Conservation (phyloP, 2,113 vertebrate species). For the Phrynocephalus versicolor region DNA sequence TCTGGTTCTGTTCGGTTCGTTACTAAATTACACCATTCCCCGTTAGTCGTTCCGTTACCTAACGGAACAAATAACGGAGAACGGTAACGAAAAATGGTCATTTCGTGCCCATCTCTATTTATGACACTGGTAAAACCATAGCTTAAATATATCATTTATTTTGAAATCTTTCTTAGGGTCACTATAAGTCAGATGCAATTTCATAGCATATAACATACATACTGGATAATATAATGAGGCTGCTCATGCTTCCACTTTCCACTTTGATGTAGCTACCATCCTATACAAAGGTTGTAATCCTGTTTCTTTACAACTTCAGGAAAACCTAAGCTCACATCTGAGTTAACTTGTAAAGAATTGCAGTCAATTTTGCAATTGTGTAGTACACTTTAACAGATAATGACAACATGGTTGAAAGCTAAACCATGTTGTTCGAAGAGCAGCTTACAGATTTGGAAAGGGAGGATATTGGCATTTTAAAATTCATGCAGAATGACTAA, state of each 20-base stretch:
- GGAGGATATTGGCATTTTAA: background rate
- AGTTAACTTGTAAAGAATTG: background rate
- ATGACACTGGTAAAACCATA: too few species aligned
- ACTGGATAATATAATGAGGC: rapidly evolving
- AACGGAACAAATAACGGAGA: too few species aligned
- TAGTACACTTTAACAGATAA: background rate
- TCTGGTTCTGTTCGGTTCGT: too few species aligned
- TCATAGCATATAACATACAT: background rate
- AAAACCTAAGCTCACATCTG: background rate
- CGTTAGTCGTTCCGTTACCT: too few species aligned
- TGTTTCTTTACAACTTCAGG: background rate
- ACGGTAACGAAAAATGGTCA: too few species aligned
- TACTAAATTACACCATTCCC: too few species aligned
- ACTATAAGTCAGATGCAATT: too few species aligned
- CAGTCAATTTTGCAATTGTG: background rate
- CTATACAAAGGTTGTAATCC: background rate
- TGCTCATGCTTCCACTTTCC: background rate
- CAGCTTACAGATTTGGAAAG: background rate
- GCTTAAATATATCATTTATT: too few species aligned
- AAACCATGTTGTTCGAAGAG: too few species aligned
- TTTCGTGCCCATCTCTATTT: too few species aligned
- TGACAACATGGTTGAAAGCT: background rate
- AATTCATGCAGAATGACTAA: background rate
- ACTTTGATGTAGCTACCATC: background rate
- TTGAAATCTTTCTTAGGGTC: too few species aligned